These are phyloP conservation scores for Enteromius treurensis DNA, from an alignment of 2,797 vertebrate genomes.

Conservation along the genomic window DNA sequence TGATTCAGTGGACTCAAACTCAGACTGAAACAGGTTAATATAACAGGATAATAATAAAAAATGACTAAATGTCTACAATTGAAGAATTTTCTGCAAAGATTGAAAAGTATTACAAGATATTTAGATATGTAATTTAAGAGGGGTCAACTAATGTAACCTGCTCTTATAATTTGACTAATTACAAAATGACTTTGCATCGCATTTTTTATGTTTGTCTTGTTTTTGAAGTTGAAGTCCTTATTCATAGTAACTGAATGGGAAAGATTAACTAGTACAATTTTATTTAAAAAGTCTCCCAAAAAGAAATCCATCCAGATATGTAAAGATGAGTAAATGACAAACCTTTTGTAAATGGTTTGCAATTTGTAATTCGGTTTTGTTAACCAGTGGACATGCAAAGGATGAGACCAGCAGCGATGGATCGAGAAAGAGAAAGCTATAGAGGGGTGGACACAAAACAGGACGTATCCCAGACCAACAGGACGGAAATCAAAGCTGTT, in stretches of 20 bases:
- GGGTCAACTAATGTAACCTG: neutral
- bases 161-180: neutral
- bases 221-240: neutral
- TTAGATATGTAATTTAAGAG: neutral
- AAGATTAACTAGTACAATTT: neutral
- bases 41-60: too few relatives aligned
- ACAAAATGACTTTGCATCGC: neutral
- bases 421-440: constrained; percentile 6
- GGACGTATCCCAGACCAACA: constrained; percentile 60
- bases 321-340: neutral
- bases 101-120: neutral
- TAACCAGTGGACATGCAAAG: neutral
- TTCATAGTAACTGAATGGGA: neutral
- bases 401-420: neutral
- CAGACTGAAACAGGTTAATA: too few relatives aligned
- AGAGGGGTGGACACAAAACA: constrained; percentile 7
- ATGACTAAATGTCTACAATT: too few relatives aligned
- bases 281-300: neutral
- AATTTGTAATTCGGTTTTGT: neutral
- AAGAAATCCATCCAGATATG: neutral
- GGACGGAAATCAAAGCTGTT: constrained; percentile 59
- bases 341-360: too few relatives aligned
- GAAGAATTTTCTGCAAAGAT: neutral
- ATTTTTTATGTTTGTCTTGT: too few relatives aligned
- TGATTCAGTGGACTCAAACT: neutral